Conservation (phyloP, 2,888 invertebrate species). For the Silvanus unidentatus region DNA sequence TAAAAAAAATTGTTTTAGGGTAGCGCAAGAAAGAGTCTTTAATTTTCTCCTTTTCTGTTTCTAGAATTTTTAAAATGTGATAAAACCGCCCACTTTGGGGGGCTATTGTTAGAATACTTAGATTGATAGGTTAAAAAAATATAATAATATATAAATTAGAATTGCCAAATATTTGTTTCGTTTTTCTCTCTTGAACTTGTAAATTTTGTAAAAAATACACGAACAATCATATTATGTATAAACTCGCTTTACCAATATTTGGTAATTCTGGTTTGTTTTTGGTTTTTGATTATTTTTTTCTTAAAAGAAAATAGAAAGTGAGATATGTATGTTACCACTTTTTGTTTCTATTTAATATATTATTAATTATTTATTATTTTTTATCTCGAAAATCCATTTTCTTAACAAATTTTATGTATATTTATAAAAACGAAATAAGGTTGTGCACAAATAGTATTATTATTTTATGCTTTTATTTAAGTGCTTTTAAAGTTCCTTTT, state of each 20-base stretch:
- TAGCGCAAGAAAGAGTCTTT: no score
- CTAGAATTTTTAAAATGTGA: constrained; percentile 40
- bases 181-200: constrained; percentile 2
- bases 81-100: constrained; percentile 26
- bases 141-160: constrained; percentile 6
- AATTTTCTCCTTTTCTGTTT: constrained; percentile 7
- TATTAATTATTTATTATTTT: constrained; percentile 16
- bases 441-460: constrained; percentile 37
- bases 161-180: constrained; percentile 16
- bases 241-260: constrained; percentile 11
- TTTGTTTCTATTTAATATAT: constrained; percentile 27
- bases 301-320: constrained; percentile 28
- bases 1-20: neutral
- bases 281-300: constrained; percentile 11
- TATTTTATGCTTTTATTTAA: constrained; percentile 27
- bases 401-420: constrained; percentile 16
- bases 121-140: constrained; percentile 13
- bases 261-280: constrained; percentile 16
- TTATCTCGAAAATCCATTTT: constrained; percentile 11
- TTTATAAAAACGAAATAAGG: constrained; percentile 23
- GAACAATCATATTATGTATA: no score
- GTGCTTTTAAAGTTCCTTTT: constrained; percentile 26
- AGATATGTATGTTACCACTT: constrained; percentile 44
- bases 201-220: constrained; percentile 8
- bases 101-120: constrained; percentile 26